Conservation (phyloP, 2,797 vertebrate species). For the Sebastes diaconus region DNA sequence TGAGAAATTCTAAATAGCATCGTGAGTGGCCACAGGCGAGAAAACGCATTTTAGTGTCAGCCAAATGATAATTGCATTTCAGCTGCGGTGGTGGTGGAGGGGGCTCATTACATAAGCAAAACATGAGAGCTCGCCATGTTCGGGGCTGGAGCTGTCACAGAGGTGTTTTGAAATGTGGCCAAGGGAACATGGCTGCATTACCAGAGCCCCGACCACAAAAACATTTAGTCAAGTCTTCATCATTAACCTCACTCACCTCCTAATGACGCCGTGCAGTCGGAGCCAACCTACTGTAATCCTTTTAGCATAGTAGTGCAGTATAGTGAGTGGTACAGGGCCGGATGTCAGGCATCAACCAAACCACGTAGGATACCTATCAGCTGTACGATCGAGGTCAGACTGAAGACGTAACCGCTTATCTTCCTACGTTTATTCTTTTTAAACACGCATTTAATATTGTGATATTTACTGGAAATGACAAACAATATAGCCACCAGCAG, state of each 20-base stretch:
- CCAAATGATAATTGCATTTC: constrained; percentile 74
- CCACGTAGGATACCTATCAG: too few relatives aligned
- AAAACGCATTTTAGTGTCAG: constrained; percentile 68
- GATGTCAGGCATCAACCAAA: background rate
- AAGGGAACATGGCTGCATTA: constrained; percentile 19
- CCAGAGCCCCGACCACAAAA: background rate
- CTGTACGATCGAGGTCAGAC: too few relatives aligned
- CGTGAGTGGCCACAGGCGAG: constrained; percentile 66
- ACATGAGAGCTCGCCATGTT: constrained; percentile 49
- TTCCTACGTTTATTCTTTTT: too few relatives aligned
- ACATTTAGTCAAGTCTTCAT: constrained; percentile 20
- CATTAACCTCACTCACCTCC: constrained; percentile 24
- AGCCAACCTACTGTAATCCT: background rate
- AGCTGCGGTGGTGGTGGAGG: constrained; percentile 34
- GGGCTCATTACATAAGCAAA: constrained; percentile 71
- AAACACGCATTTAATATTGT: too few relatives aligned
- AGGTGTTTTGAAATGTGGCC: constrained; percentile 59
- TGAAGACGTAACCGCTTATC: too few relatives aligned
- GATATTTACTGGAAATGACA: too few relatives aligned
- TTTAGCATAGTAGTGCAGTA: background rate
- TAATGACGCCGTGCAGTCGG: background rate
- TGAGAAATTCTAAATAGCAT: constrained; percentile 74
- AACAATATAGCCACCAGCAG: too few relatives aligned
- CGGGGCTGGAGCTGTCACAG: constrained; percentile 36
- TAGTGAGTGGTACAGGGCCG: background rate